These are phyloP conservation scores for Toxostoma redivivum DNA, from an alignment of 2,113 vertebrate species.

Conservation along the genomic window DNA sequence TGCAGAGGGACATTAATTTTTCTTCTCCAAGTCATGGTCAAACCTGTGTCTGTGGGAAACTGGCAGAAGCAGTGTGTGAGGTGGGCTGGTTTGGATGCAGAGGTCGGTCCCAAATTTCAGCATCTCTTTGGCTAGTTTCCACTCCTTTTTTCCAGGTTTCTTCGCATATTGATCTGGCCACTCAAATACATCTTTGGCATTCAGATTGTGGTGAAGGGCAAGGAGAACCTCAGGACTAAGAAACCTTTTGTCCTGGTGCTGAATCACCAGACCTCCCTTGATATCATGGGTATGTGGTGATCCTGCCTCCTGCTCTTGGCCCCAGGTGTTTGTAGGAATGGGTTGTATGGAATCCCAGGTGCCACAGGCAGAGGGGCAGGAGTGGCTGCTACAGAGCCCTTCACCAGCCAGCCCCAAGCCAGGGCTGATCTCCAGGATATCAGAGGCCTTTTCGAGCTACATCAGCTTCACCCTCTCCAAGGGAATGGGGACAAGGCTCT, in stretches of 20 bases:
- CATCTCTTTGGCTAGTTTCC: not conserved
- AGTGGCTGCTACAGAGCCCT: not conserved
- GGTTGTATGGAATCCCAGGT: not conserved
- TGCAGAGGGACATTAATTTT: not conserved
- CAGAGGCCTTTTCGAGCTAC: not conserved
- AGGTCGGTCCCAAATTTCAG: not conserved
- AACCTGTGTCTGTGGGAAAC: not conserved
- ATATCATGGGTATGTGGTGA: constrained; percentile 64
- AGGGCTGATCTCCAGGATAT: not conserved
- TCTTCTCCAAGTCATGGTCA: not conserved
- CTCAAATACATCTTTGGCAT: constrained; percentile 75
- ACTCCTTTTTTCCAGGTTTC: not conserved
- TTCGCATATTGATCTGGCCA: not conserved
- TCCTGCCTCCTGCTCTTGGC: not conserved
- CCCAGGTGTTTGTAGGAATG: not conserved
- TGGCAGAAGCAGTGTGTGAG: not conserved
- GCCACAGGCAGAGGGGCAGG: not conserved
- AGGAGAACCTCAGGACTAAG: constrained; percentile 71
- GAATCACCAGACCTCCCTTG: constrained; percentile 80
- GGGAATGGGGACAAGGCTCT: not conserved
- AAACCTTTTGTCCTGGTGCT: constrained; percentile 73
- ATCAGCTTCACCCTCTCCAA: not conserved
- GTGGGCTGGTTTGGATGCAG: not conserved
- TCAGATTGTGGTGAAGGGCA: constrained; percentile 71
- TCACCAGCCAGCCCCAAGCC: not conserved